A percentile compares a stretch with the other conserved stretches of the same genome.
Conservation (phyloP, 2,888 invertebrate species). For the Nomada fabriciana region DNA sequence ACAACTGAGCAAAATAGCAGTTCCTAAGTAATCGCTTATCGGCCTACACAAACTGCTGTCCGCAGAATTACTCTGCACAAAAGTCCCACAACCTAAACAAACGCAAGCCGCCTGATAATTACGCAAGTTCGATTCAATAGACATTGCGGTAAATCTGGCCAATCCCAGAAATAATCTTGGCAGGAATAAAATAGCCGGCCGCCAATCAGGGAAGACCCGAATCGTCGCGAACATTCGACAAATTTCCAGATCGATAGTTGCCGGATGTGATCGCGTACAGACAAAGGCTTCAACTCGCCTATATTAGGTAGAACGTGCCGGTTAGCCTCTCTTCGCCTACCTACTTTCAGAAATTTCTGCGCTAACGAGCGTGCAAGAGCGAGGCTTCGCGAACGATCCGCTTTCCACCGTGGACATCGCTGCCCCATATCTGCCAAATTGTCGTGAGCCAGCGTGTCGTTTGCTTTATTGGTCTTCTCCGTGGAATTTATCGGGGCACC, state of each 20-base stretch:
- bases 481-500: constrained; percentile 47
- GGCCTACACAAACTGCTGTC: too few relatives aligned
- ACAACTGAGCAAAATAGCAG: too few relatives aligned
- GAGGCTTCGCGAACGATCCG: constrained; percentile 54
- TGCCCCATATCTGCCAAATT: constrained; percentile 70
- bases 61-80: too few relatives aligned
- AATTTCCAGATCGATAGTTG: constrained; percentile 53
- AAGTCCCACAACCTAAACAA: too few relatives aligned
- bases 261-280: constrained; percentile 56
- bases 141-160: too few relatives aligned
- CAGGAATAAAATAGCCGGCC: constrained; percentile 24
- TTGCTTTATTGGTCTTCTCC: constrained; percentile 56
- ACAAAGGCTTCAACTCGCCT: constrained; percentile 60
- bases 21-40: too few relatives aligned
- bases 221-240: constrained; percentile 39
- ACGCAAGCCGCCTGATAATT: too few relatives aligned
- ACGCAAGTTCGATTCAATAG: too few relatives aligned
- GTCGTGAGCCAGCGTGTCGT: constrained; percentile 49
- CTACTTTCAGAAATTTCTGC: constrained; percentile 75
- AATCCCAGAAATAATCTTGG: neutral
- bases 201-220: constrained; percentile 36
- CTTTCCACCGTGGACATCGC: constrained; percentile 63
- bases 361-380: constrained; percentile 68
- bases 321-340: constrained; percentile 52
- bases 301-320: constrained; percentile 73